These are phyloP conservation scores for Eupithecia tripunctaria DNA, from an alignment of 2,888 invertebrate genomes.

Conservation along the genomic window DNA sequence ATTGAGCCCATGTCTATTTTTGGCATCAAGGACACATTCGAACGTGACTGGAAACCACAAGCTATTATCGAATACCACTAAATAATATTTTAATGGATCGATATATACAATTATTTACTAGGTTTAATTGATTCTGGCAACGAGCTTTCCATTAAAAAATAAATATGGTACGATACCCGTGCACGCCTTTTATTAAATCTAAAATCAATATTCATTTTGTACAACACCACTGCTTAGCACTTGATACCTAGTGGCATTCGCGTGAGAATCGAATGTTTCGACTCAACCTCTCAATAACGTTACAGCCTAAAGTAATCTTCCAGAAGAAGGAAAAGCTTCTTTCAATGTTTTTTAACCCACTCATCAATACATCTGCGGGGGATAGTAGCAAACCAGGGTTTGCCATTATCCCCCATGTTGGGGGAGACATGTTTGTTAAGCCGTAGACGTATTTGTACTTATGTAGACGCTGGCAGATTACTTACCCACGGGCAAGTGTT, in stretches of 20 bases:
- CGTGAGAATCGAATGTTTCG: background rate
- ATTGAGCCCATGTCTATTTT: slow-evolving; percentile 64
- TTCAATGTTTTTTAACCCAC: background rate
- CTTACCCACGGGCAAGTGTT: background rate
- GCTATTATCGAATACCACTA: slow-evolving; percentile 33
- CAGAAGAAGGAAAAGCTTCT: background rate
- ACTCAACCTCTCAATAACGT: background rate
- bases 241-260: no score
- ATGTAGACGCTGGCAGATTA: background rate
- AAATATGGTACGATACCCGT: background rate
- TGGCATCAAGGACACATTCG: slow-evolving; percentile 58
- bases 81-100: slow-evolving; percentile 17
- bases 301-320: background rate
- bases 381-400: background rate
- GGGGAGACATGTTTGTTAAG: background rate
- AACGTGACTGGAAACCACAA: slow-evolving; percentile 60
- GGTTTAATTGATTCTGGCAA: background rate
- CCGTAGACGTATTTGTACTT: background rate
- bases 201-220: no score
- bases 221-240: no score
- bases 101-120: background rate
- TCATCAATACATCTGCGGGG: background rate
- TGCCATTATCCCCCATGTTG: no score
- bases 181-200: no score
- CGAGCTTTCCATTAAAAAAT: background rate